Evolutionary conservation across 2,113 vertebrate species (phyloP).

Genomic region (Sinocyclocheilus maitianheensis): DNA sequence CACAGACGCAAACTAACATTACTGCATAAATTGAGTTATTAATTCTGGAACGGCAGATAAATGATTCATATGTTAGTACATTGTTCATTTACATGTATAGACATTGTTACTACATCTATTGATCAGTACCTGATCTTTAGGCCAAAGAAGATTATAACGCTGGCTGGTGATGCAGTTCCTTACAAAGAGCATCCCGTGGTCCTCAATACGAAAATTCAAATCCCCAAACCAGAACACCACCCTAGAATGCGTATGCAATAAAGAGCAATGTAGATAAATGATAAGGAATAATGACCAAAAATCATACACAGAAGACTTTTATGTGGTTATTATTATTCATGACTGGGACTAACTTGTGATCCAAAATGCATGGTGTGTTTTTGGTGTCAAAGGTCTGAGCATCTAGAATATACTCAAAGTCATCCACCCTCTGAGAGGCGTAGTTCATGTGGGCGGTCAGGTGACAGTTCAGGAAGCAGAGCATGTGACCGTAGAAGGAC

Average conservation of each 20-base stretch:
- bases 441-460: slow-evolving; percentile 89
- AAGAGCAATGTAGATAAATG: no score
- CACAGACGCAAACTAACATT: not conserved
- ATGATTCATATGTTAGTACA: no score
- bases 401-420: slow-evolving; percentile 90
- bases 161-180: slow-evolving; percentile 81
- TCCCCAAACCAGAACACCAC: slow-evolving; percentile 95
- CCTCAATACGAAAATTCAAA: slow-evolving; percentile 93
- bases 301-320: no score
- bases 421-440: slow-evolving; percentile 83
- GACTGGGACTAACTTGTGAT: slow-evolving; percentile 83
- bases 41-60: no score
- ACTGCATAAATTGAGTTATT: no score
- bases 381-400: slow-evolving; percentile 79
- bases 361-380: slow-evolving; percentile 73
- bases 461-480: slow-evolving; percentile 97
- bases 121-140: slow-evolving; percentile 87
- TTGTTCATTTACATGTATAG: no score
- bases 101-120: not conserved
- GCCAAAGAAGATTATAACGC: slow-evolving; percentile 84
- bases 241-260: slow-evolving; percentile 65
- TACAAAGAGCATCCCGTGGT: slow-evolving; percentile 89
- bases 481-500: slow-evolving; percentile 85
- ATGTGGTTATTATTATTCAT: not conserved
- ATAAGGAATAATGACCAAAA: no score